These are phyloP conservation scores for Balaenoptera acutorostrata DNA, from an alignment of 2,113 vertebrate species.

Conservation along the genomic window DNA sequence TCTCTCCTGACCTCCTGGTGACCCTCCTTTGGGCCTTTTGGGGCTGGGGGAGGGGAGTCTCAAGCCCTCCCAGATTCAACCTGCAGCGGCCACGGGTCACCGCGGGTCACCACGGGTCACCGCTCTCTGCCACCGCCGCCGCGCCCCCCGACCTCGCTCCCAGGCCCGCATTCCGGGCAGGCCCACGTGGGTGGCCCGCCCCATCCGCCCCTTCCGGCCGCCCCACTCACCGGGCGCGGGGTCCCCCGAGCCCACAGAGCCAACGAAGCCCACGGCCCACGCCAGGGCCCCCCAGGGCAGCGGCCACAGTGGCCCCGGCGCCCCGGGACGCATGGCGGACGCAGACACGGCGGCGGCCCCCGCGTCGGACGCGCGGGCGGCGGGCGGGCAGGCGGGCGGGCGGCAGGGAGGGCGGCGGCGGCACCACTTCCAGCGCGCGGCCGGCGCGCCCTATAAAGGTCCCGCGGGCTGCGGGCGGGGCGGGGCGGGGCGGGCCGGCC, in stretches of 20 bases:
- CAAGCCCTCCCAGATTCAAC: neutral
- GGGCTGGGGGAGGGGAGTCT: neutral
- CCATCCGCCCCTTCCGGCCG: conserved; percentile 32
- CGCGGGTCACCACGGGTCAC: neutral
- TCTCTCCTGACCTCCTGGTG: neutral
- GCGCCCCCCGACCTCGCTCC: neutral
- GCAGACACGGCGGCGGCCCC: neutral
- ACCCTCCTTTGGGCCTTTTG: neutral
- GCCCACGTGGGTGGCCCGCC: conserved; percentile 68
- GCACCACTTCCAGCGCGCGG: conserved; percentile 40
- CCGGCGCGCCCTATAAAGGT: conserved; percentile 64
- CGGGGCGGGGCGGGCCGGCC: conserved; percentile 40
- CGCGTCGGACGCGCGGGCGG: neutral
- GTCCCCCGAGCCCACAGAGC: conserved; percentile 45
- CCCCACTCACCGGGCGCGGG: conserved; percentile 65
- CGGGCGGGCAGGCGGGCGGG: neutral
- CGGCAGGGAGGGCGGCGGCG: neutral
- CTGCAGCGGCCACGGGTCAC: neutral
- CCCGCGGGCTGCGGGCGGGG: conserved; percentile 45
- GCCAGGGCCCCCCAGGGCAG: conserved; percentile 62
- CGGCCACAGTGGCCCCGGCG: conserved; percentile 52
- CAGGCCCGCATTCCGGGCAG: neutral
- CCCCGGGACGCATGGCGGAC: conserved; percentile 59
- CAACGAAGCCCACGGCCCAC: conserved; percentile 61
- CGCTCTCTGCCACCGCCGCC: neutral